phyloP scores from a whole-genome alignment of 2,113 vertebrate species.

The Ellobius talpinus region DNA sequence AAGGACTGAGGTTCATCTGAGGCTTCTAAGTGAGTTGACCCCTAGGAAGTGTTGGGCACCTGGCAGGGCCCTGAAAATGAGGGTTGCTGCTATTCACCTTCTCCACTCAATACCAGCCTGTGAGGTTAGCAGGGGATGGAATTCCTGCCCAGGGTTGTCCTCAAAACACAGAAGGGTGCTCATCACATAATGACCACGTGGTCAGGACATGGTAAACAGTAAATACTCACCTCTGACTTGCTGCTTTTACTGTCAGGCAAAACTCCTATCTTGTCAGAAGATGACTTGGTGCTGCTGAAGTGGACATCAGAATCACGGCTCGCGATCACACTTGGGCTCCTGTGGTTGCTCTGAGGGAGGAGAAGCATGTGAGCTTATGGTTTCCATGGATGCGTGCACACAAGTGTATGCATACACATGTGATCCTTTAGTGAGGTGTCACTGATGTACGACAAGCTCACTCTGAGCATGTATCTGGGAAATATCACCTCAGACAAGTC shows the following conservation, averaged over 20 bases:
- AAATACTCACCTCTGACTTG: constrained; percentile 67
- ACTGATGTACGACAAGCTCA: neutral
- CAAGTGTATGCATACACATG: rapidly evolving
- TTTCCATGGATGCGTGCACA: neutral
- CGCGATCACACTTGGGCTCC: neutral
- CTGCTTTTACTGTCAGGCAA: neutral
- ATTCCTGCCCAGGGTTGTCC: neutral
- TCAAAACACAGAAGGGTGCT: neutral
- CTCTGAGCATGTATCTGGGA: neutral
- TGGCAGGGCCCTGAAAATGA: rapidly evolving
- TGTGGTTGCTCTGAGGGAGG: constrained; percentile 14
- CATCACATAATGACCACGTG: rapidly evolving
- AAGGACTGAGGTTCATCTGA: neutral
- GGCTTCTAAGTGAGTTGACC: neutral
- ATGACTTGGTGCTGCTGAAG: neutral
- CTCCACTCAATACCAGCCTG: rapidly evolving
- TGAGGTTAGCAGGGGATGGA: rapidly evolving
- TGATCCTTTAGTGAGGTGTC: neutral
- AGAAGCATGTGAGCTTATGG: neutral
- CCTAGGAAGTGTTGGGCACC: neutral
- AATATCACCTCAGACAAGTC: too few species aligned
- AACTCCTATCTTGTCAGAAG: constrained; percentile 46
- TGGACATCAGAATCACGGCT: neutral
- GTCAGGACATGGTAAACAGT: rapidly evolving
- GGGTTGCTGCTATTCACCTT: rapidly evolving